A percentile compares a stretch with the other conserved stretches of the same genome.
These are phyloP conservation scores for Chloroceryle aenea DNA, from an alignment of 2,113 vertebrate genomes.

Conservation along the genomic window DNA sequence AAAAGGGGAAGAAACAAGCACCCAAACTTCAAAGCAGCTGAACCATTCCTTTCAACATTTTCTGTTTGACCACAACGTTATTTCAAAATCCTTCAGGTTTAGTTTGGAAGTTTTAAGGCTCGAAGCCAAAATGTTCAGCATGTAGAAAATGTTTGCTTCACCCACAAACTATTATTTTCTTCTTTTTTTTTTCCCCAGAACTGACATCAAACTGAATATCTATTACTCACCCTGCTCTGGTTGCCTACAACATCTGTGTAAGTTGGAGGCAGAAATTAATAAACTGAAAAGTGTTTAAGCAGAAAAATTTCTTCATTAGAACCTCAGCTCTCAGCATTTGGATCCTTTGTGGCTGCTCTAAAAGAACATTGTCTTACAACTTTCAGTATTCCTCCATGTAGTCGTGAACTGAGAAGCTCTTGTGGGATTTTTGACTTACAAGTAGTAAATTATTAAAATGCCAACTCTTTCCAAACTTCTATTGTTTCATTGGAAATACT, in stretches of 20 bases:
- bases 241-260: not conserved
- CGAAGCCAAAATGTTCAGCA: not conserved
- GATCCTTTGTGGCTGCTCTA: not conserved
- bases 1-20: not conserved
- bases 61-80: not conserved
- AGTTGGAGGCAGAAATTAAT: not conserved
- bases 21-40: not conserved
- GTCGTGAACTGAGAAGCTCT: conserved; percentile 2
- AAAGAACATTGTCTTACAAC: not conserved
- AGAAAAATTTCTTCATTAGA: not conserved
- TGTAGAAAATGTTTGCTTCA: not conserved
- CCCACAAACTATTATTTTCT: not conserved
- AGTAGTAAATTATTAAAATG: not conserved
- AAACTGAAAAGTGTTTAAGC: not conserved
- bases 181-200: not conserved
- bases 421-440: conserved; percentile 3
- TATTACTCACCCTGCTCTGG: not conserved
- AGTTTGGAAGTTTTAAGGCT: not conserved
- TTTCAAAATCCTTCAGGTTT: not conserved
- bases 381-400: not conserved
- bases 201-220: not conserved
- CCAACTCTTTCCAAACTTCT: not conserved
- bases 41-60: not conserved
- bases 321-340: not conserved
- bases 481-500: not conserved